Conservation (phyloP, 2,888 invertebrate species). For the Lasioglossum vierecki region DNA sequence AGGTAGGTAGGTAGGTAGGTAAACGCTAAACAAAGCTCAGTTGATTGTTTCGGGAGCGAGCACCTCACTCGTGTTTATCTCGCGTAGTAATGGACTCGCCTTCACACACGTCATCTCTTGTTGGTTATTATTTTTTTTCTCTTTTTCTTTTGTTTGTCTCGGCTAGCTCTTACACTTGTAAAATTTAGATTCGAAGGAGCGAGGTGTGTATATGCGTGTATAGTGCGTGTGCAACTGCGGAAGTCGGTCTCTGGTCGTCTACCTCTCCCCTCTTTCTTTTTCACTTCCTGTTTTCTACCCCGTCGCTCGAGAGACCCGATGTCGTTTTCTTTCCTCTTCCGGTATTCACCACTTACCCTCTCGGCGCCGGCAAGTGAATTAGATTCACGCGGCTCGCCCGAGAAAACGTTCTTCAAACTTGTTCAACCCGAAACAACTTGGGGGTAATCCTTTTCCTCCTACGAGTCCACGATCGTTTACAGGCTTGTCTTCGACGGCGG, state of each 20-base stretch:
- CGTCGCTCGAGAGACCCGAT: not conserved
- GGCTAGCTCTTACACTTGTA: constrained; percentile 61
- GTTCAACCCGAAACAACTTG: not conserved
- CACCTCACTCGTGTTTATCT: constrained; percentile 58
- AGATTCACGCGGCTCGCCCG: not conserved
- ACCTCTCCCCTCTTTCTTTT: not conserved
- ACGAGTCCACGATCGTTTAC: not conserved
- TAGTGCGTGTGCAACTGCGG: constrained; percentile 59
- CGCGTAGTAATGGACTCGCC: constrained; percentile 44
- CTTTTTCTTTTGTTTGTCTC: constrained; percentile 24
- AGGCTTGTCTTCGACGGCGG: constrained; percentile 18
- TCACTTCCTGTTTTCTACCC: constrained; percentile 18
- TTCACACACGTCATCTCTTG: not conserved
- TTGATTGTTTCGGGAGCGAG: constrained; percentile 81
- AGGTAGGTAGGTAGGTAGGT: constrained; percentile 55
- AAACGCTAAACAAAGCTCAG: constrained; percentile 82
- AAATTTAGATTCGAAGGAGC: constrained; percentile 69
- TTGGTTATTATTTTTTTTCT: not conserved
- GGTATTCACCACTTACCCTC: not conserved
- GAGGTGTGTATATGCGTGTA: constrained; percentile 62
- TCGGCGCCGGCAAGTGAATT: not conserved
- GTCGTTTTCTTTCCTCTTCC: not conserved
- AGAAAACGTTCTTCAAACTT: not conserved
- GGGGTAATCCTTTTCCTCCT: not conserved
- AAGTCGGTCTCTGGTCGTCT: constrained; percentile 48